Evolutionary conservation across 1,140 invertebrate genomes (phyloP), one percentile per base, ranked within the genome.

Genomic region (Aphelinus atriplicis): DNA sequence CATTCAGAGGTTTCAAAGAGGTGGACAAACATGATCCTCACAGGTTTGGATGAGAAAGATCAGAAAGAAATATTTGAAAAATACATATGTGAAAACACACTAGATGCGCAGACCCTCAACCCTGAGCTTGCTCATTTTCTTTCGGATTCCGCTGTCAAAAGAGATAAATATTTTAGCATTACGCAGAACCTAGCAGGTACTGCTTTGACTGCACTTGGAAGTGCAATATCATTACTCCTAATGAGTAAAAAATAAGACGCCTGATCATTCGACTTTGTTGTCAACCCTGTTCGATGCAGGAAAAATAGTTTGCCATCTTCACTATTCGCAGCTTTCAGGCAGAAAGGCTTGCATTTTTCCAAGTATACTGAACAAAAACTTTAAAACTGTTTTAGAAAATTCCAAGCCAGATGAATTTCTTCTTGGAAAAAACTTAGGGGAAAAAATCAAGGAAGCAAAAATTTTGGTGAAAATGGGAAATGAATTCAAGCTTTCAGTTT

Each of bases 91-190:
- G n/a, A n/a, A n/a, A 4, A 4, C n/a, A 42, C 5, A 3, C 57
- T 60, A n/a, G 3, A n/a, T 4, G 57, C 55, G 46, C 71, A 63
- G 58, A n/a, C 65, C 48, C 46, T 73, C 3, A 73, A 73, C 26
- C 3, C 6, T 7, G 71, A 58, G 9, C n/a, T 73, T 5, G 57
- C 58, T 46, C 6, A 3, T 7, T 55, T 56, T 2, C 42, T 77
- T 6, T 69, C 66, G 5, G 55, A 73, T 10, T 55, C 53, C 43
- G 66, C 71, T 7, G 42, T 69, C 45, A 77, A 70, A n/a, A 4
- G 57, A 4, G 76, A 77, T 10, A 58, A 45, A 1, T 66, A 72
- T 77, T 26, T 58, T 6, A 64, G 57, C n/a, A n/a, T 55, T 9
- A 53, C 67, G n/a, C 75, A 72, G 47, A 63, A 69, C 2, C 56